These are phyloP conservation scores for Antheraea yamamai DNA, from an alignment of 2,888 invertebrate species.

Conservation along the genomic window DNA sequence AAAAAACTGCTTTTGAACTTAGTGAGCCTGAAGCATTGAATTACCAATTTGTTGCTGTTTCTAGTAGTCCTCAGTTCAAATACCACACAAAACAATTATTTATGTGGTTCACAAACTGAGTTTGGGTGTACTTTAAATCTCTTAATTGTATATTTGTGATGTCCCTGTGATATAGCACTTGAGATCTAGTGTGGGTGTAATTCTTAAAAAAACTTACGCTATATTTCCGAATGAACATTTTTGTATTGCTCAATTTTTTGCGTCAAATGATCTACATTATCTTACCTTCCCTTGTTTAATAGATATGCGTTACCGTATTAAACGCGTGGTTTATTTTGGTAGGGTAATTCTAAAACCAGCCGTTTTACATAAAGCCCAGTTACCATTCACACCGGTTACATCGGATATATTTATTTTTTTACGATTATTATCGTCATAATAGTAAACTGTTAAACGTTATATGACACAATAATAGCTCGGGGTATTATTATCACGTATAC, in stretches of 20 bases:
- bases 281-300: not conserved
- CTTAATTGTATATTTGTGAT: too few species aligned
- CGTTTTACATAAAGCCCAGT: slow-evolving; percentile 8
- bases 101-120: too few species aligned
- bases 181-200: too few species aligned
- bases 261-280: not conserved
- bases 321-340: not conserved
- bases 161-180: too few species aligned
- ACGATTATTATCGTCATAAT: slow-evolving; percentile 18
- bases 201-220: too few species aligned
- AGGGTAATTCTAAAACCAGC: not conserved
- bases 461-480: not conserved
- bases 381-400: not conserved
- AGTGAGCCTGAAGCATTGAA: too few species aligned
- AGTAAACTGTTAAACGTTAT: slow-evolving; percentile 16
- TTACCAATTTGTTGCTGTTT: too few species aligned
- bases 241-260: not conserved
- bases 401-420: slow-evolving; percentile 18
- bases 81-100: too few species aligned
- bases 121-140: too few species aligned
- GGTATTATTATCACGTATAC: not conserved
- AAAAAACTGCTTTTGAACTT: too few species aligned
- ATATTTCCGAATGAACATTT: too few species aligned
- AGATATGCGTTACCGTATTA: not conserved
- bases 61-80: too few species aligned